Percentiles rank a stretch among this genome's conserved stretches.
Conservation (phyloP, 2,797 vertebrate species). For the Periparus ater region DNA sequence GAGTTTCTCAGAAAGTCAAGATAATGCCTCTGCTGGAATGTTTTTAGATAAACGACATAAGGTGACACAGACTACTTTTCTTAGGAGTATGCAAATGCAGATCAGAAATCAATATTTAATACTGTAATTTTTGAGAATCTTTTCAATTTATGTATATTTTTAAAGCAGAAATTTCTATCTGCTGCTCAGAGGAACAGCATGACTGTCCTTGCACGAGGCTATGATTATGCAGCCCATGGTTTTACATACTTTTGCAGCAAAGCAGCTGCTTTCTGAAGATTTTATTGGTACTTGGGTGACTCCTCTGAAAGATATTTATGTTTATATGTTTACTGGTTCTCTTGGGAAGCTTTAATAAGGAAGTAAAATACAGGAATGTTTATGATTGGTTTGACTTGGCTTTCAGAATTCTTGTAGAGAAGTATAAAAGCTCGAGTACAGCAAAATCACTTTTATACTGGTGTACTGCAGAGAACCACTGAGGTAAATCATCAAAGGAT, state of each 20-base stretch:
- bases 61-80: not conserved
- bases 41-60: not conserved
- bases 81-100: not conserved
- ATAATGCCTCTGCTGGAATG: not conserved
- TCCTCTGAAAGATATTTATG: not conserved
- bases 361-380: not conserved
- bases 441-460: not conserved
- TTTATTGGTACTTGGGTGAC: not conserved
- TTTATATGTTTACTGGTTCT: conserved; percentile 1
- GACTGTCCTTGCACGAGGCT: not conserved
- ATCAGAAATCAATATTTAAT: not conserved
- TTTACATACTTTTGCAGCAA: not conserved
- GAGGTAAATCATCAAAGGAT: conserved; percentile 5
- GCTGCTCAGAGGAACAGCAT: not conserved
- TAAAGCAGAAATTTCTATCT: not conserved
- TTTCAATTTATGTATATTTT: not conserved
- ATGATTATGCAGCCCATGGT: not conserved
- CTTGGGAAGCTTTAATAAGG: not conserved
- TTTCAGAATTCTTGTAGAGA: not conserved
- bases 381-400: not conserved
- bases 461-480: not conserved
- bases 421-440: not conserved
- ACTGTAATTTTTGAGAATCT: not conserved
- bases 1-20: conserved; percentile 9
- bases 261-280: not conserved